These are phyloP conservation scores for Meloe dianella DNA, from an alignment of 2,888 invertebrate species.

Conservation along the genomic window DNA sequence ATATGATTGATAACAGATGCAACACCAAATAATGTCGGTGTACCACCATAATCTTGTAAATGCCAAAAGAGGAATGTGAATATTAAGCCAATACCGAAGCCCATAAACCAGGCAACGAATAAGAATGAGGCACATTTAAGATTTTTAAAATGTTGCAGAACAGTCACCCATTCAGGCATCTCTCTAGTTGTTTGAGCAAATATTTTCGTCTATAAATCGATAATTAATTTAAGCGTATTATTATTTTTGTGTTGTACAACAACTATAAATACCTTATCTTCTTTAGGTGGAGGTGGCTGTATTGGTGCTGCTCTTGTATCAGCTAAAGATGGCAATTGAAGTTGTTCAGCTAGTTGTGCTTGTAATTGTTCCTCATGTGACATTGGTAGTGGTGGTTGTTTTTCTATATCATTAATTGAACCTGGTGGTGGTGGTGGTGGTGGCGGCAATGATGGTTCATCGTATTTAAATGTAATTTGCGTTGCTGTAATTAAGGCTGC, in stretches of 20 bases:
- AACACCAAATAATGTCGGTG: slow-evolving; percentile 96
- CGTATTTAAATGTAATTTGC: slow-evolving; percentile 79
- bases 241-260: too few species aligned
- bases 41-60: slow-evolving; percentile 93
- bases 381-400: slow-evolving; percentile 58
- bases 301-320: slow-evolving; percentile 69
- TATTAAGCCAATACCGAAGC: slow-evolving; percentile 97
- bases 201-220: slow-evolving; percentile 74
- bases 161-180: slow-evolving; percentile 93
- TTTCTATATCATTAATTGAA: slow-evolving; percentile 43
- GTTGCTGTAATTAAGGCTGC: slow-evolving; percentile 92
- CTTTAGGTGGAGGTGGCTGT: slow-evolving; percentile 59
- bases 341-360: slow-evolving; percentile 81
- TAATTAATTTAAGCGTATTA: not conserved
- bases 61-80: slow-evolving; percentile 99
- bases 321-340: slow-evolving; percentile 78
- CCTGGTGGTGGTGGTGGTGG: too few species aligned
- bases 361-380: slow-evolving; percentile 80
- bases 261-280: slow-evolving; percentile 60
- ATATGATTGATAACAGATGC: slow-evolving; percentile 99
- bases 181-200: slow-evolving; percentile 90
- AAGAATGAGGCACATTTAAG: slow-evolving; percentile 90
- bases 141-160: slow-evolving; percentile 87
- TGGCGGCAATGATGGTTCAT: too few species aligned
- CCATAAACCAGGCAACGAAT: slow-evolving; percentile 99